These are phyloP conservation scores for Drosophila kikkawai DNA, from an alignment of 1,140 invertebrate species.

Conservation along the genomic window DNA sequence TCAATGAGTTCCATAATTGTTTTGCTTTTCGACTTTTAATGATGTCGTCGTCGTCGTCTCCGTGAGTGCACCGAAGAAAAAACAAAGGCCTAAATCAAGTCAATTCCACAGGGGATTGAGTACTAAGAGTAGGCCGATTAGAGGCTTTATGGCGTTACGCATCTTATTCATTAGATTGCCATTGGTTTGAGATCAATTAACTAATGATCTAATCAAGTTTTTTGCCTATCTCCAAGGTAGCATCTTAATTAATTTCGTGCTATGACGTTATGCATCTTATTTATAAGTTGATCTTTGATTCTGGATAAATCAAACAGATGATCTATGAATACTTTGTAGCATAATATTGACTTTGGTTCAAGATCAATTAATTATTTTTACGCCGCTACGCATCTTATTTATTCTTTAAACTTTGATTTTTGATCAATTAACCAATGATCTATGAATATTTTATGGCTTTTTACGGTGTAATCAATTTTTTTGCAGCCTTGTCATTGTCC, in stretches of 20 bases:
- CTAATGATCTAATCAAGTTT: not conserved
- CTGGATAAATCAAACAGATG: not conserved
- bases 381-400: no score
- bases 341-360: no score
- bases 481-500: conserved; percentile 60
- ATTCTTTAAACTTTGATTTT: no score
- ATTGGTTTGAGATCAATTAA: not conserved
- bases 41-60: conserved; percentile 64
- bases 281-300: not conserved
- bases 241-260: no score
- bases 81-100: not conserved
- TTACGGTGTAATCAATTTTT: conserved; percentile 53
- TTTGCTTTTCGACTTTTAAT: conserved; percentile 82
- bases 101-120: not conserved
- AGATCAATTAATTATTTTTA: no score
- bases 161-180: not conserved
- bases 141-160: not conserved
- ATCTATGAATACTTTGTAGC: not conserved
- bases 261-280: not conserved
- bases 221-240: no score
- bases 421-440: no score
- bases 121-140: not conserved
- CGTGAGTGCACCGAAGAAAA: conserved; percentile 5
- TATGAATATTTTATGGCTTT: not conserved
- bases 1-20: conserved; percentile 84